Evolutionary conservation across 1,140 invertebrate species (phyloP).

Genomic region (Antheraea pernyi): DNA sequence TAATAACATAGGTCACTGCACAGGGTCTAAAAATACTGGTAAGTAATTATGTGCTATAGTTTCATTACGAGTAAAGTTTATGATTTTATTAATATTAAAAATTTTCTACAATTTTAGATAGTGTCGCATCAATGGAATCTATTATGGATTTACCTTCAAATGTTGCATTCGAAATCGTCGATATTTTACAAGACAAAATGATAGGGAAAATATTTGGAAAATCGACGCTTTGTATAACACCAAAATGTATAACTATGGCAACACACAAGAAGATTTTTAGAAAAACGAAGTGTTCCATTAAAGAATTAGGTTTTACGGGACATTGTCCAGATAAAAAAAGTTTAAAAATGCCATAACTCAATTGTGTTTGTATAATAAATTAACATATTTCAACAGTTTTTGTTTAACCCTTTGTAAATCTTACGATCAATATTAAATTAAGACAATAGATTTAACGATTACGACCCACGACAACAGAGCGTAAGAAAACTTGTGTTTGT

Average conservation of each 20-base stretch:
- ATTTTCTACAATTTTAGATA: conserved; percentile 48
- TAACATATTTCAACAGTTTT: conserved; percentile 1
- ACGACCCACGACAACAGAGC: too few relatives aligned
- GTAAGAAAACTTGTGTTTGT: too few relatives aligned
- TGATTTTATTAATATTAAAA: neutral
- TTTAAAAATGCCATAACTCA: conserved; percentile 38
- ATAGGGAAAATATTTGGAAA: conserved; percentile 63
- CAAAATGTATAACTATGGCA: conserved; percentile 59
- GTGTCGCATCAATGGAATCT: conserved; percentile 52
- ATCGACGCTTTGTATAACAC: conserved; percentile 56
- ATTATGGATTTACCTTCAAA: conserved; percentile 64
- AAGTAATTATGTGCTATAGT: conserved; percentile 11
- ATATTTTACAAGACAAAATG: conserved; percentile 63
- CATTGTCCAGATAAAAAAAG: conserved; percentile 55
- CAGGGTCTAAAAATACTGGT: conserved; percentile 55
- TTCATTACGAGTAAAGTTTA: neutral
- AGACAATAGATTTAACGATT: too few relatives aligned
- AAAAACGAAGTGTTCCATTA: conserved; percentile 57
- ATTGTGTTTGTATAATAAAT: conserved; percentile 29
- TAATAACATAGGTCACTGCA: conserved; percentile 61
- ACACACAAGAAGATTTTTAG: conserved; percentile 54
- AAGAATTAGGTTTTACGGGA: conserved; percentile 46
- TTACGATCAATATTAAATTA: too few relatives aligned
- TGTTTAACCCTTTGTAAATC: neutral
- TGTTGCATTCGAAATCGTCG: conserved; percentile 57